Conservation (phyloP, 1,140 invertebrate species). For the Drosophila grimshawi region DNA sequence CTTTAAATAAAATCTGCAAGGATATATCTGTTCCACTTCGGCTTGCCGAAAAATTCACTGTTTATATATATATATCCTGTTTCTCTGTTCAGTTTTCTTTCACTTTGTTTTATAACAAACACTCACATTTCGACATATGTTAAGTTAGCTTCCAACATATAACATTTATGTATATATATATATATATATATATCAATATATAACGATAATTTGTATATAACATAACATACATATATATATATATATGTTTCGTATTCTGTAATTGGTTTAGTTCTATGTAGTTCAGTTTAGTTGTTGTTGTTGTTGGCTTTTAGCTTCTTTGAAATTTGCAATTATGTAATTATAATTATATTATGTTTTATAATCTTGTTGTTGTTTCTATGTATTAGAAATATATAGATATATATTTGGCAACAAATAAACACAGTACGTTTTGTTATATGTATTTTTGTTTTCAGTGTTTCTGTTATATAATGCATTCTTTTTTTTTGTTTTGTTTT, state of each 20-base stretch:
- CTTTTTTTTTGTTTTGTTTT: conserved; percentile 10
- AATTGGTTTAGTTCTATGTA: conserved; percentile 36
- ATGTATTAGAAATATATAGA: conserved; percentile 78
- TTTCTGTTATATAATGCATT: conserved; percentile 34
- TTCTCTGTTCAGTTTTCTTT: conserved; percentile 19
- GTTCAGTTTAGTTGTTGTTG: conserved; percentile 48
- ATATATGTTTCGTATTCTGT: conserved; percentile 27
- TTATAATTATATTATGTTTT: conserved; percentile 14
- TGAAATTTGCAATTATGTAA: conserved; percentile 35
- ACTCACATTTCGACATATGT: conserved; percentile 48
- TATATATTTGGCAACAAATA: conserved; percentile 83
- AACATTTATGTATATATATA: conserved; percentile 14
- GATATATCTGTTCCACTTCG: conserved; percentile 20
- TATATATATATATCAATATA: conserved; percentile 22
- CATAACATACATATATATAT: conserved; percentile 41
- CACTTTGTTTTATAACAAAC: conserved; percentile 61
- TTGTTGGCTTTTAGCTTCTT: conserved; percentile 55
- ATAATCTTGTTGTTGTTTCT: conserved; percentile 38
- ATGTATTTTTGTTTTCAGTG: conserved; percentile 65
- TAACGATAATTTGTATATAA: conserved; percentile 42
- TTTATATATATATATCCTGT: background rate
- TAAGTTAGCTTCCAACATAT: background rate
- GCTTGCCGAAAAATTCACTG: conserved; percentile 21
- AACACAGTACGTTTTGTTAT: conserved; percentile 82
- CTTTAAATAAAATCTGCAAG: conserved; percentile 16